Conservation (phyloP, 2,888 invertebrate species). For the Protodeltote pygarga region DNA sequence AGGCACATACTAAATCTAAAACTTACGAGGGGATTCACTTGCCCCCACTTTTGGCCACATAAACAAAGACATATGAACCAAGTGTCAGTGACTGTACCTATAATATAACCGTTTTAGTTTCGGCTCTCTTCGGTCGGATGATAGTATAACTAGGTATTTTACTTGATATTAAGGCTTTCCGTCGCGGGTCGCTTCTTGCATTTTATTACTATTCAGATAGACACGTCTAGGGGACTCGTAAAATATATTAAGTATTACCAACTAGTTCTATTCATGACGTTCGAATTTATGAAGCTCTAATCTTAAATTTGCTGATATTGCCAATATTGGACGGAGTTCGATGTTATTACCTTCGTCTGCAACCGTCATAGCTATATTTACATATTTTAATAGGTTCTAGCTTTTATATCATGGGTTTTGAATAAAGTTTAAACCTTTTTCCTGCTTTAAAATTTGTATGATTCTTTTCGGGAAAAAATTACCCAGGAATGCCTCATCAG, state of each 20-base stretch:
- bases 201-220: slow-evolving; percentile 63
- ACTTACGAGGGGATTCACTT: slow-evolving; percentile 13
- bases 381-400: too few species aligned
- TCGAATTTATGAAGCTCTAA: slow-evolving; percentile 48
- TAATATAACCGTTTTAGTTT: slow-evolving; percentile 51
- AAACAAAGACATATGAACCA: slow-evolving; percentile 27
- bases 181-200: slow-evolving; percentile 50
- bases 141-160: slow-evolving; percentile 53
- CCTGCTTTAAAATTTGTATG: too few species aligned
- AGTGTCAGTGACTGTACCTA: slow-evolving; percentile 24
- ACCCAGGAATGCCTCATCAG: too few species aligned
- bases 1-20: slow-evolving; percentile 2
- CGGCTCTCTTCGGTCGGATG: slow-evolving; percentile 36
- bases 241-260: slow-evolving; percentile 56
- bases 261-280: slow-evolving; percentile 49
- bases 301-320: slow-evolving; percentile 52
- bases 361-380: not conserved
- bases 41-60: slow-evolving; percentile 24
- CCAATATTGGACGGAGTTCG: slow-evolving; percentile 35
- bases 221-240: slow-evolving; percentile 53
- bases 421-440: too few species aligned
- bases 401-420: too few species aligned
- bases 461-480: too few species aligned
- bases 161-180: slow-evolving; percentile 54
- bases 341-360: slow-evolving; percentile 17